These are phyloP conservation scores for Erynnis tages DNA, from an alignment of 2,888 invertebrate species.

Conservation along the genomic window DNA sequence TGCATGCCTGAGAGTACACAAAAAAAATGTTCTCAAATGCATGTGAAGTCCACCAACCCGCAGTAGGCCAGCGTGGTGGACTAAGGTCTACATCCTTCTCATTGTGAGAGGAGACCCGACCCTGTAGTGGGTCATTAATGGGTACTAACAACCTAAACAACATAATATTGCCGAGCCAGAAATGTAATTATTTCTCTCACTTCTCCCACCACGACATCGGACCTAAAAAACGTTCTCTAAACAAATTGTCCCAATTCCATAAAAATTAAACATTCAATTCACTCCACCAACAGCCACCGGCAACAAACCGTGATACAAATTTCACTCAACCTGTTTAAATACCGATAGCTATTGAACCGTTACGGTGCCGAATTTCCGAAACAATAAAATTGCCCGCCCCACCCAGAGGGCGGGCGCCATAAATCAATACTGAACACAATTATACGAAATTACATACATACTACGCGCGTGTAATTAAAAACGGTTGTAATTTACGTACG, in stretches of 20 bases:
- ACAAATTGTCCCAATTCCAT: neutral
- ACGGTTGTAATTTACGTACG: slow-evolving; percentile 57
- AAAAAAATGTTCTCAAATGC: no score
- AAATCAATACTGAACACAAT: slow-evolving; percentile 73
- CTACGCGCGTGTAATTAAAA: slow-evolving; percentile 58
- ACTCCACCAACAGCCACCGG: slow-evolving; percentile 9
- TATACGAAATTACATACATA: slow-evolving; percentile 61
- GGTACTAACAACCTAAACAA: no score
- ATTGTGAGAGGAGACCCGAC: no score
- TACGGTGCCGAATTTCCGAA: slow-evolving; percentile 46
- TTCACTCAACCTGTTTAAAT: slow-evolving; percentile 23
- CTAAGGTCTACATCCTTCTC: no score
- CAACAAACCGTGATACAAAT: slow-evolving; percentile 11
- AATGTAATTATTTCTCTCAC: no score
- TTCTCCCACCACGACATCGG: no score
- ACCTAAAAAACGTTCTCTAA: no score
- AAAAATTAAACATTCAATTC: slow-evolving; percentile 6
- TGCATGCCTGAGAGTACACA: no score
- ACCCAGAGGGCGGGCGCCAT: slow-evolving; percentile 52
- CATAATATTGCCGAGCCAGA: no score
- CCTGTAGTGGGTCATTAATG: no score
- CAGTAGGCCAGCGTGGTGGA: no score
- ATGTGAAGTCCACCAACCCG: no score
- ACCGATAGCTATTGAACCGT: slow-evolving; percentile 23
- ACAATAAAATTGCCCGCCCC: slow-evolving; percentile 69